These are phyloP conservation scores for Lithophane semibrunnea DNA, from an alignment of 2,888 invertebrate genomes.

Conservation along the genomic window DNA sequence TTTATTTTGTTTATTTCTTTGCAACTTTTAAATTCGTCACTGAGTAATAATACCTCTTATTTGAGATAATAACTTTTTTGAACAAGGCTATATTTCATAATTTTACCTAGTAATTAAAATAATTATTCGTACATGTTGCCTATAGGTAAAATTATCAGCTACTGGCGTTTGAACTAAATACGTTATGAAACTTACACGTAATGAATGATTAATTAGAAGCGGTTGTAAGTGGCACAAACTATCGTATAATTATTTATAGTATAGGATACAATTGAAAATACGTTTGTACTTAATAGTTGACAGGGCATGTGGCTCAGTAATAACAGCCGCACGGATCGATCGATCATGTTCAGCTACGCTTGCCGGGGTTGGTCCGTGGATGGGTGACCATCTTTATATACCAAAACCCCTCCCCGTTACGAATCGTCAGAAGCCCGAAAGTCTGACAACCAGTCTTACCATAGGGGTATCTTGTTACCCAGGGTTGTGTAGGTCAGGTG, in stretches of 20 bases:
- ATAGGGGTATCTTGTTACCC: too few relatives aligned
- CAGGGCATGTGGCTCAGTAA: too few relatives aligned
- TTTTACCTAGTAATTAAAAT: not conserved
- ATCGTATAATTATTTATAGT: slow-evolving; percentile 15
- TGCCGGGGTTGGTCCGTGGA: too few relatives aligned
- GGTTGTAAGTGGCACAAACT: slow-evolving; percentile 6
- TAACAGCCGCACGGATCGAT: too few relatives aligned
- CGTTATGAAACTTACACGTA: slow-evolving; percentile 23
- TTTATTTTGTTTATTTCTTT: not conserved
- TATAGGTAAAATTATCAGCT: slow-evolving; percentile 8
- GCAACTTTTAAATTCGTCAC: not conserved
- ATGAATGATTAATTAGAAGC: slow-evolving; percentile 29
- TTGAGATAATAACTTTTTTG: not conserved
- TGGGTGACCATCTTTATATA: too few relatives aligned
- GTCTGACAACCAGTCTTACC: too few relatives aligned
- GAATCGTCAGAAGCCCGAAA: too few relatives aligned
- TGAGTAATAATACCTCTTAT: not conserved
- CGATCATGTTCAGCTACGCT: too few relatives aligned
- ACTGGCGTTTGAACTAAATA: slow-evolving; percentile 12
- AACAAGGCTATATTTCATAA: not conserved
- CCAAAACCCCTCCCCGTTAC: too few relatives aligned
- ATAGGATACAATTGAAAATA: not conserved
- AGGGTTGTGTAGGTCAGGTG: too few relatives aligned
- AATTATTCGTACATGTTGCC: not conserved
- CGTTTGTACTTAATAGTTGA: not conserved